phyloP scores from a whole-genome alignment of 1,140 invertebrate species.

The Solenopsis invicta region DNA sequence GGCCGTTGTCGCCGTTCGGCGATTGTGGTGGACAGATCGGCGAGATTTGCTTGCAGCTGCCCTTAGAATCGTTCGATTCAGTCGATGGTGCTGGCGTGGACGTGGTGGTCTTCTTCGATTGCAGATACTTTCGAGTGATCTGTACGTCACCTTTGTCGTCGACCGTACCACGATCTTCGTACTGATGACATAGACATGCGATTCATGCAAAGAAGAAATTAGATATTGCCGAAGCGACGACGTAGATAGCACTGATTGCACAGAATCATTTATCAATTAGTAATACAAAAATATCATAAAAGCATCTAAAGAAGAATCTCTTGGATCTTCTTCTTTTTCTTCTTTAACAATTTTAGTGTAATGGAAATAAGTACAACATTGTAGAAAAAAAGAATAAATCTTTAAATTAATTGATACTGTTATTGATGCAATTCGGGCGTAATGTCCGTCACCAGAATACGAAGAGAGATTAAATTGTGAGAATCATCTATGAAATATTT shows the following conservation, averaged over 20 bases:
- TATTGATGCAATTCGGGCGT: background rate
- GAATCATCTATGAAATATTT: background rate
- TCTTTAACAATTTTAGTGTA: background rate
- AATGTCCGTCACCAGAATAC: background rate
- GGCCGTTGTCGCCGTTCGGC: background rate
- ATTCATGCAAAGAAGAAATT: background rate
- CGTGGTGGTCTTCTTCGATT: background rate
- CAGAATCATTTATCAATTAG: background rate
- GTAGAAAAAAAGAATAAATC: background rate
- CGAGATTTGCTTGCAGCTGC: background rate
- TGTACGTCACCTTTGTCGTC: conserved; percentile 45
- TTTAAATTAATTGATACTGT: background rate
- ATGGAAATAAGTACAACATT: background rate
- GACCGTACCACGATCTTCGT: conserved; percentile 49
- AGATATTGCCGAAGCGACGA: background rate
- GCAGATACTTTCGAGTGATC: conserved; percentile 34
- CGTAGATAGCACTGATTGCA: background rate
- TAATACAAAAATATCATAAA: too few relatives aligned
- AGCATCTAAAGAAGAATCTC: background rate
- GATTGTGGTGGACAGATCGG: conserved; percentile 7
- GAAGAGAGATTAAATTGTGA: conserved; percentile 2
- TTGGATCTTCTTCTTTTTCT: background rate
- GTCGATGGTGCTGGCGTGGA: background rate
- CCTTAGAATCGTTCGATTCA: background rate
- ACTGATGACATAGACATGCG: conserved; percentile 10